Evolutionary conservation across 2,797 vertebrate genomes (phyloP).

Genomic region (Lutjanus campechanus): DNA sequence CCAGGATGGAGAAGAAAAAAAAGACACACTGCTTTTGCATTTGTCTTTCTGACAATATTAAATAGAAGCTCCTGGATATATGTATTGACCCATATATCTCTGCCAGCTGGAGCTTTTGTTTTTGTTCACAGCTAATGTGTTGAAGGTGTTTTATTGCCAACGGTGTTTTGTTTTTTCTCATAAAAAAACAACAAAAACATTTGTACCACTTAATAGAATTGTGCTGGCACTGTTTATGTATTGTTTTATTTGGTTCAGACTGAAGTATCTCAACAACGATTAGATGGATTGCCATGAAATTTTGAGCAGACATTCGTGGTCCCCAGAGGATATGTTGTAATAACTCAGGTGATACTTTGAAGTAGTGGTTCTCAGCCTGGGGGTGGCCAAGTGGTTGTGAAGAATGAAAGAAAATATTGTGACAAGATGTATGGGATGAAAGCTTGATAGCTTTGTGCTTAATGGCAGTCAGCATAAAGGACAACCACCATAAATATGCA

Average conservation of each 20-base stretch:
- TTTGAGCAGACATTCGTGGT: too few species aligned
- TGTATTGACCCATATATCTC: slow-evolving; percentile 7
- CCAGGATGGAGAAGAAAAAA: background rate
- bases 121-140: slow-evolving; percentile 2
- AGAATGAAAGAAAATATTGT: too few species aligned
- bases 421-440: too few species aligned
- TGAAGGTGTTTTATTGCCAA: background rate
- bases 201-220: background rate
- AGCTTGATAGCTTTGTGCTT: too few species aligned
- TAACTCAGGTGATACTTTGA: too few species aligned
- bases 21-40: background rate
- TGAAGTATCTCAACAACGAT: too few species aligned
- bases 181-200: background rate
- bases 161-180: background rate
- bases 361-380: too few species aligned
- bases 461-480: too few species aligned
- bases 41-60: background rate
- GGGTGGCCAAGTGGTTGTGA: too few species aligned
- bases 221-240: background rate
- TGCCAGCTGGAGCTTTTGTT: slow-evolving; percentile 11
- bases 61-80: background rate
- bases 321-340: too few species aligned
- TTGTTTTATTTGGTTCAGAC: background rate
- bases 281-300: too few species aligned
- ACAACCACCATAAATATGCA: too few species aligned